Conservation (phyloP, 1,140 invertebrate genomes). For the Samia ricini region DNA sequence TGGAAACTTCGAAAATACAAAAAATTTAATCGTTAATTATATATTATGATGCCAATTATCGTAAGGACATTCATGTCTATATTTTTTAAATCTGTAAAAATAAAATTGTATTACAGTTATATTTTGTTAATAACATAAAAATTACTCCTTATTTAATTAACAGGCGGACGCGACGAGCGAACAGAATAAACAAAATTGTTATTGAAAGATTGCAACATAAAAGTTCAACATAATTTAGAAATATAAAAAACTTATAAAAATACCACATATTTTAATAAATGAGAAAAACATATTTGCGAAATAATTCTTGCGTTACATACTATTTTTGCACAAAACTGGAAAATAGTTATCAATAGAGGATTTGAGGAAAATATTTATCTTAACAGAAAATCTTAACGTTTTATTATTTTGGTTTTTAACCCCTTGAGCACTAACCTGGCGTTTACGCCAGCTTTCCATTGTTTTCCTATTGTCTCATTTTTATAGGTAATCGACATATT, state of each 20-base stretch:
- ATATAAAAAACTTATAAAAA: neutral
- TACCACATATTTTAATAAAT: neutral
- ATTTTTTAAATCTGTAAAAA: constrained; percentile 28
- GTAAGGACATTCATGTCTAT: constrained; percentile 28
- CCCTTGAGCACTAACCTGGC: too few species aligned
- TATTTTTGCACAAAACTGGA: neutral
- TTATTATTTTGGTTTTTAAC: too few species aligned
- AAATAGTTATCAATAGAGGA: neutral
- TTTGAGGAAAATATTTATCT: neutral
- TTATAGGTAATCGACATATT: too few species aligned
- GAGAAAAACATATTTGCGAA: neutral
- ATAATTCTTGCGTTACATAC: neutral
- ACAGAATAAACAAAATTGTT: neutral
- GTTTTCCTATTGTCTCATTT: too few species aligned
- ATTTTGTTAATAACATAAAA: constrained; percentile 31
- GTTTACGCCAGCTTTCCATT: too few species aligned
- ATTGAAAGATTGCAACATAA: constrained; percentile 3
- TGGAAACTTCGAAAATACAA: constrained; percentile 2
- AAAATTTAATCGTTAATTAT: neutral
- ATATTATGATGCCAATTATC: constrained; percentile 14
- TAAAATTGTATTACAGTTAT: constrained; percentile 18
- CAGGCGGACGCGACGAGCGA: constrained; percentile 16
- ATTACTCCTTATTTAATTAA: constrained; percentile 24
- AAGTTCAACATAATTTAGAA: constrained; percentile 11
- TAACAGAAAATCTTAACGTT: too few species aligned